Evolutionary conservation across 2,113 vertebrate species (phyloP), one percentile per base, ranked within the genome.

Genomic region (Lophochroa leadbeateri): DNA sequence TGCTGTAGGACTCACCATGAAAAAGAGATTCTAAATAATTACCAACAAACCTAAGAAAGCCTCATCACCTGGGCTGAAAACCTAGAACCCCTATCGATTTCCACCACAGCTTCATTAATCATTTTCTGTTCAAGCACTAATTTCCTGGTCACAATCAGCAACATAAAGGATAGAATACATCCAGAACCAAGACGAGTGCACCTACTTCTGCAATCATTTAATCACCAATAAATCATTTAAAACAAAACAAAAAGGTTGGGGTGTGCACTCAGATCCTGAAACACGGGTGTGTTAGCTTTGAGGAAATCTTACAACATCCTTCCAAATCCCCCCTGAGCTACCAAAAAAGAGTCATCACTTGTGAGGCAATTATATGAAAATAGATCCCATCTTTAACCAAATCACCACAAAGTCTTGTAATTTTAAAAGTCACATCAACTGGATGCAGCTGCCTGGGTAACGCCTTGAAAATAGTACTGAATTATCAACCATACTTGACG

Each of bases 131-230:
- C 55, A 84, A 91, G 74, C 64, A 57, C 15, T 75, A 33, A 91
- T 92, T 89, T 96, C n/a, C 53, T 65, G 47, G 28, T 81, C 64
- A 67, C 76, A 86, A n/a, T 19, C 43, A 86, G 37, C 31, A 75
- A 58, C 44, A 49, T 57, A 27, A 88, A 70, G 46, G 29, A 53
- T 14, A 50, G 44, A 76, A 79, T 39, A 46, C 17, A 50, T 17
- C 58, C 10, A 68, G 64, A 82, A 63, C 18, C 25, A 92, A 39
- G 58, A 47, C 28, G 33, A 52, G 28, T 41, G 37, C 44, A 74
- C 6, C 31, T 49, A 28, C 15, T 2, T 52, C 49, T 49, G 64
- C 16, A 80, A 53, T 70, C 12, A 67, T 86, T 83, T 83, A 81
- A 70, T 75, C 31, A 52, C 37, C 19, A 50, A 81, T 78, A 31